Base-by-base conservation (phyloP, 2,797 vertebrate genomes). In the Hybognathus amarus region DNA sequence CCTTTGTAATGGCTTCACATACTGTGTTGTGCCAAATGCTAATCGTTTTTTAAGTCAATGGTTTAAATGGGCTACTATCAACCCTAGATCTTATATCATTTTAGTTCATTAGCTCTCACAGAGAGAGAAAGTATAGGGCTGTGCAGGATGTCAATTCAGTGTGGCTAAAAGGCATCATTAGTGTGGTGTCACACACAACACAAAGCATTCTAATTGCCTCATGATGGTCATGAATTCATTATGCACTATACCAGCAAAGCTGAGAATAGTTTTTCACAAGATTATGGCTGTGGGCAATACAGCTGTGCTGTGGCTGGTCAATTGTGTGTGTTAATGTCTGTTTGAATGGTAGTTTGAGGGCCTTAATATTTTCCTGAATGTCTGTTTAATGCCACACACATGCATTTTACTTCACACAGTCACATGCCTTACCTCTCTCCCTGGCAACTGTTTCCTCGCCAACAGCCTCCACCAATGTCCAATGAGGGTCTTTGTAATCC, bases 251-350 rank as follows among this genome's bases (percentile, higher is more conserved):
- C 71, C 52, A 77, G 66, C 20, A 77, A 68, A 15, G 54, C 52
- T 69, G 52, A 63, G 66, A 78, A 70, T 50, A 69, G 38, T 18
- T 70, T 83, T 75, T 66, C 52, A 42, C 12, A 12, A 67, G 36
- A 68, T 76, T 68, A 45, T 56, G n/a, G 47, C 74, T 83, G 15
- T 45, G 50, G 54, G 64, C 80, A 78, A 61, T 87, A 85, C 79
- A 85, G 88, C 88, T 89, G 84, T 89, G 88, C 89, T 91, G 87
- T 87, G 90, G 90, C 83, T 84, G 87, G 84, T 66, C 13, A 27
- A 47, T 38, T 59, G 24, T 83, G n/a, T 11, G n/a, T 22, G 7
- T 66, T 33, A 64, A 87, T 88, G 87, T 77, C 5, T 38, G 45
- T 68, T 76, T 83, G 50, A 24, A 59, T 69, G 20, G 27, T 18